Evolutionary conservation across 2,888 invertebrate genomes (phyloP).

Genomic region (Lycocerus yunnanus): DNA sequence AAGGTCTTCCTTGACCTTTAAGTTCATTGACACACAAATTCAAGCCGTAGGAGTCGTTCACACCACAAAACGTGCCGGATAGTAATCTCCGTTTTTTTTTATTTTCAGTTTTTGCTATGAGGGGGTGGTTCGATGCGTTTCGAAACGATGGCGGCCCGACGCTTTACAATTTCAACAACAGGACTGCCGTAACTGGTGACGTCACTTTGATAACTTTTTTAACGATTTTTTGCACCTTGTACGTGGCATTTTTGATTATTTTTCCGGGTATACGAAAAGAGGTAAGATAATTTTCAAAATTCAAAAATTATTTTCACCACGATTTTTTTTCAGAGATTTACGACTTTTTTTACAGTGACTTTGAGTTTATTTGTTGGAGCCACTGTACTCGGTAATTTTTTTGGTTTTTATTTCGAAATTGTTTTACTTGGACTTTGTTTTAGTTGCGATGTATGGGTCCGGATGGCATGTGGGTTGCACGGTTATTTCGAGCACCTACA

Average conservation of each 20-base stretch:
- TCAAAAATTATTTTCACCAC: conserved; percentile 17
- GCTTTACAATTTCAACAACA: conserved; percentile 91
- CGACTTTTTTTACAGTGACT: conserved; percentile 90
- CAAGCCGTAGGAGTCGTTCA: neutral
- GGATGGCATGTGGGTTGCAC: conserved; percentile 91
- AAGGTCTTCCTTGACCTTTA: neutral
- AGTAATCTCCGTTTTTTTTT: conserved; percentile 9
- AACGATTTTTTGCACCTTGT: conserved; percentile 87
- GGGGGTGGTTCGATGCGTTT: conserved; percentile 97
- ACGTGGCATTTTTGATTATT: conserved; percentile 92
- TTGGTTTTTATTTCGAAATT: neutral
- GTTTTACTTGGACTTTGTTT: conserved; percentile 41
- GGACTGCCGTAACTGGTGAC: conserved; percentile 95
- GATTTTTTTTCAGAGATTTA: conserved; percentile 75
- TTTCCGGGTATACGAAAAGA: conserved; percentile 95
- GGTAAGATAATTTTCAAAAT: conserved; percentile 61
- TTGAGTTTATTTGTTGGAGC: conserved; percentile 92
- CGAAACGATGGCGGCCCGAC: conserved; percentile 96
- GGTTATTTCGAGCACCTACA: conserved; percentile 82
- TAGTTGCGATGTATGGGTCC: conserved; percentile 89
- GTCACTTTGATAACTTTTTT: conserved; percentile 84
- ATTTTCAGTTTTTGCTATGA: conserved; percentile 62
- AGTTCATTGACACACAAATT: neutral
- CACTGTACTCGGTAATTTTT: conserved; percentile 83
- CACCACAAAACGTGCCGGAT: neutral